Evolutionary conservation across 2,888 invertebrate genomes (phyloP).

Genomic region (Leucoptera coffeella): DNA sequence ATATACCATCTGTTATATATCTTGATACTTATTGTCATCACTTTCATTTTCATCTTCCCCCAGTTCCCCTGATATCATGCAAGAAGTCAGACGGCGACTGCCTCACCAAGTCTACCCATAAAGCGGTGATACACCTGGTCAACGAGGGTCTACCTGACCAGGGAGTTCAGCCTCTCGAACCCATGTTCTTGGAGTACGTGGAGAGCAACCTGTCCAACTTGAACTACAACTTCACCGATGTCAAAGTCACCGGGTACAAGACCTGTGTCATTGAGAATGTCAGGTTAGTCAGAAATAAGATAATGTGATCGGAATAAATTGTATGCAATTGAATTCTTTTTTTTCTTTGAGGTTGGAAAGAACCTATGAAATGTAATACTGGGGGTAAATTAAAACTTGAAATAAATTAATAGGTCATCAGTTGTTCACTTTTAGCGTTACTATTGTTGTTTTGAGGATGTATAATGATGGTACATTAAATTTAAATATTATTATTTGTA

Average conservation of each 20-base stretch:
- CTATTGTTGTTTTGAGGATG: too few relatives aligned
- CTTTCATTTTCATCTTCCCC: background rate
- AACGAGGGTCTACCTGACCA: slow-evolving; percentile 10
- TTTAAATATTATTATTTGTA: too few relatives aligned
- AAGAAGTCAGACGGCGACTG: slow-evolving; percentile 12
- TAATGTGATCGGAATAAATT: too few relatives aligned
- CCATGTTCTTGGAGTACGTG: slow-evolving; percentile 11
- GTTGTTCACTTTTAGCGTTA: too few relatives aligned
- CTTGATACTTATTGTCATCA: too few relatives aligned
- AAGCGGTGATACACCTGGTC: slow-evolving; percentile 9
- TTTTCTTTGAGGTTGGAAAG: too few relatives aligned
- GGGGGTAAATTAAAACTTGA: too few relatives aligned
- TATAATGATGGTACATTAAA: too few relatives aligned
- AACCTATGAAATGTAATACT: too few relatives aligned
- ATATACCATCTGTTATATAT: too few relatives aligned
- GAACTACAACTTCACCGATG: slow-evolving; percentile 11
- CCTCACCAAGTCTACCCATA: slow-evolving; percentile 9
- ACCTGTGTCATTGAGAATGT: slow-evolving; percentile 11
- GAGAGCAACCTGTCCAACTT: slow-evolving; percentile 11
- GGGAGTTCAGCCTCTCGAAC: slow-evolving; percentile 12
- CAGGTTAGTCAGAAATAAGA: slow-evolving; percentile 15
- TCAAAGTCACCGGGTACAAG: slow-evolving; percentile 12
- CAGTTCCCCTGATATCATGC: slow-evolving; percentile 9
- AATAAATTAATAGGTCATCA: too few relatives aligned
- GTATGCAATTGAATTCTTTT: too few relatives aligned